Evolutionary conservation across 1,140 invertebrate species (phyloP).

Genomic region (Neuroterus valhalla): DNA sequence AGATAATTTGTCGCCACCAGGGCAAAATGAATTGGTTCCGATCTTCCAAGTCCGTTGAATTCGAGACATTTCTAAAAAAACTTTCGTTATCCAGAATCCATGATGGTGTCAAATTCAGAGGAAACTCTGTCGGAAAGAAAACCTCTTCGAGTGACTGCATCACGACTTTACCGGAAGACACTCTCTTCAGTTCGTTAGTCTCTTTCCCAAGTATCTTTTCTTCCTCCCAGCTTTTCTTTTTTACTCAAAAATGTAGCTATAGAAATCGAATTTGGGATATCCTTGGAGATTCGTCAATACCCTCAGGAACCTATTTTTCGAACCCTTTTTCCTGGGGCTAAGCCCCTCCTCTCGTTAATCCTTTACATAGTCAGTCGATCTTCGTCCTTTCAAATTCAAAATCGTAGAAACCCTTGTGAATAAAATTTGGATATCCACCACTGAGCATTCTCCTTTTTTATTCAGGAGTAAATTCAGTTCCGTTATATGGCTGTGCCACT

Average conservation of each 20-base stretch:
- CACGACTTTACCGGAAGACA: constrained; percentile 12
- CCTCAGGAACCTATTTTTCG: not conserved
- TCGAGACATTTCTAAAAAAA: constrained; percentile 48
- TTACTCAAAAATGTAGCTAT: too few relatives aligned
- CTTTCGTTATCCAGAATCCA: constrained; percentile 9
- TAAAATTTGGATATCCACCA: not conserved
- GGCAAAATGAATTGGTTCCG: constrained; percentile 83
- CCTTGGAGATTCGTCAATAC: too few relatives aligned
- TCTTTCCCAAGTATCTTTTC: not conserved
- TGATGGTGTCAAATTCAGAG: constrained; percentile 22
- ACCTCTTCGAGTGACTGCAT: constrained; percentile 19
- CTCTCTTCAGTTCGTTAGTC: constrained; percentile 8
- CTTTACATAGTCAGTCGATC: constrained; percentile 5
- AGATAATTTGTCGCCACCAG: constrained; percentile 89
- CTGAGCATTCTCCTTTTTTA: not conserved
- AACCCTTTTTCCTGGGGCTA: not conserved
- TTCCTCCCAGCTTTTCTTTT: not conserved
- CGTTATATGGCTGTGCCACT: too few relatives aligned
- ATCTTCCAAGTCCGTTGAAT: constrained; percentile 56
- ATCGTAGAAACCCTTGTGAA: not conserved
- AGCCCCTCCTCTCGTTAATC: not conserved
- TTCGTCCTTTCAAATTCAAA: not conserved
- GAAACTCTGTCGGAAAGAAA: constrained; percentile 4
- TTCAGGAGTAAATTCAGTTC: too few relatives aligned
- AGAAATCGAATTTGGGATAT: too few relatives aligned